Conservation (phyloP, 2,797 vertebrate genomes). For the Phrynocephalus guinanensis region DNA sequence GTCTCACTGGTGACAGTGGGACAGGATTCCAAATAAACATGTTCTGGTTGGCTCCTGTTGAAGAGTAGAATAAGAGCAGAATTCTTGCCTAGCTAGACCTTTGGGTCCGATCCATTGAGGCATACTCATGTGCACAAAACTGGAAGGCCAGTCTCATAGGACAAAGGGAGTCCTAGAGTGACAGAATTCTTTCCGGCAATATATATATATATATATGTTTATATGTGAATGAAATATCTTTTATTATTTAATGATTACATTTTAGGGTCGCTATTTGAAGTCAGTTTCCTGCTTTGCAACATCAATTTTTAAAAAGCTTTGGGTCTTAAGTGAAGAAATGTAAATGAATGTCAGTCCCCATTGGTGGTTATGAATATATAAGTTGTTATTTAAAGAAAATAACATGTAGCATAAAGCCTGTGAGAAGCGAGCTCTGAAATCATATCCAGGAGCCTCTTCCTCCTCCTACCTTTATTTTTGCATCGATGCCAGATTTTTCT, state of each 20-base stretch:
- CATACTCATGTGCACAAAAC: not conserved
- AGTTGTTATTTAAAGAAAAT: conserved; percentile 83
- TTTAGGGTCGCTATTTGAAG: conserved; percentile 85
- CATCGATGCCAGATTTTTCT: conserved; percentile 82
- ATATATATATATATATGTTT: conserved; percentile 46
- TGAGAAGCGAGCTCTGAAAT: conserved; percentile 70
- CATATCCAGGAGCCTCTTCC: conserved; percentile 56
- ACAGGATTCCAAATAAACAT: conserved; percentile 1
- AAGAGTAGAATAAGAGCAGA: conserved; percentile 16
- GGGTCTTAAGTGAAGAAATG: conserved; percentile 84
- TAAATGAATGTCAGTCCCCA: conserved; percentile 84
- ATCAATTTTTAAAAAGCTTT: conserved; percentile 89
- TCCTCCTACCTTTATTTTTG: conserved; percentile 87
- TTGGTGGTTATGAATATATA: conserved; percentile 83
- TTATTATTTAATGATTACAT: conserved; percentile 83
- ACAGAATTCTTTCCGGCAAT: conserved; percentile 55
- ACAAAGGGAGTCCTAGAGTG: conserved; percentile 45
- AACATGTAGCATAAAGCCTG: conserved; percentile 71
- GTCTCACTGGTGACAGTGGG: not conserved
- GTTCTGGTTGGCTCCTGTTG: not conserved
- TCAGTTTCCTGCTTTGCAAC: conserved; percentile 85
- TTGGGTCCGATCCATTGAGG: not conserved
- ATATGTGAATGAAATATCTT: conserved; percentile 75
- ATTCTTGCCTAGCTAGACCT: not conserved
- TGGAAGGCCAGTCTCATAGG: conserved; percentile 33